Base-by-base conservation (phyloP, 2,888 invertebrate species). In the Leptura quadrifasciata region DNA sequence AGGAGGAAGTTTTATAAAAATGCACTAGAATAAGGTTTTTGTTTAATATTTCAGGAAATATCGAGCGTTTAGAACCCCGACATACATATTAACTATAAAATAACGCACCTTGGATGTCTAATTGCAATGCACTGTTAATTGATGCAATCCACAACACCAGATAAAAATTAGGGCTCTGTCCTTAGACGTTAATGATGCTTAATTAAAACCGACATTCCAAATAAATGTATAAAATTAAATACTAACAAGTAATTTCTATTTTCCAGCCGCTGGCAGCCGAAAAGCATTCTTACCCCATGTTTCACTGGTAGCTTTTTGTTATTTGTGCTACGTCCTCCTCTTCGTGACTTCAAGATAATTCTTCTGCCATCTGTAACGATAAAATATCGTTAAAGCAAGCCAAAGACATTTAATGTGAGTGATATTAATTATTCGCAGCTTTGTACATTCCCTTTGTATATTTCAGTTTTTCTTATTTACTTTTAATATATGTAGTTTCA, bases 261-360 rank as follows among this genome's bases (percentile, higher is more conserved):
- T 87, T 87, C 76, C 87, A 88, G 88, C 89, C 72, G 87, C 88
- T 64, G 87, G 88, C 73, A 86, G 90, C 78, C 86, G 84, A 73
- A 85, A 85, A 72, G 84, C 86, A 55, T 84, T 85, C 71, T 83
- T 86, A 71, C 85, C 85, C 65, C 85, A 84, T 75, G 82, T 84
- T 35, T 85, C 85, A 39, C 80, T 88, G 75, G 80, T 87, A 64
- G 81, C 85, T 60, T 76, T 86, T 77, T 87, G 87, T 21, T 71
- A 47, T 71, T 47, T 71, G 52, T 47, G 71, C 80, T 85, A 85
- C 78, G 81, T 86, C 60, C 81, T 84, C 10, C 79, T 85, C 77
- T 77, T 84, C 55, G 78, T 84, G 79, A 83, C 84, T 79, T 79
- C 84, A 75, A 88, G 88, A 86, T 88, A 88, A 88, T 86, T 87